Evolutionary conservation across 2,888 invertebrate genomes (phyloP).

Genomic region (Oligia latruncula): DNA sequence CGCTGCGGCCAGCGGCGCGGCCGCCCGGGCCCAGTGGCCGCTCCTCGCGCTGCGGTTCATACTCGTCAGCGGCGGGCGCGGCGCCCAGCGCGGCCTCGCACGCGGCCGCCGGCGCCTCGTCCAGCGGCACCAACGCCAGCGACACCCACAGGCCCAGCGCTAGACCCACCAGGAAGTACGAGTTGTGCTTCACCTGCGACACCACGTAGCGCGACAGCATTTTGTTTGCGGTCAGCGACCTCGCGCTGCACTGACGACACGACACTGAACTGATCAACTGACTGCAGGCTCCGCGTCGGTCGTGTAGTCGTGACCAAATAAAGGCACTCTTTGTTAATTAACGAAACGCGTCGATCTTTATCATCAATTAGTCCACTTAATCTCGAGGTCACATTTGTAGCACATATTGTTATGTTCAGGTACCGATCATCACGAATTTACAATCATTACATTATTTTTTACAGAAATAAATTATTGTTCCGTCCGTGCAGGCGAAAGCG

Average conservation of each 20-base stretch:
- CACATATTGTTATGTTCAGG: slow-evolving; percentile 21
- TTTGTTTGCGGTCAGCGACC: slow-evolving; percentile 44
- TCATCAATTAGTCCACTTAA: slow-evolving; percentile 60
- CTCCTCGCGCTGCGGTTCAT: slow-evolving; percentile 83
- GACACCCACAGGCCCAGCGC: slow-evolving; percentile 90
- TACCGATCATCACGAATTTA: slow-evolving; percentile 40
- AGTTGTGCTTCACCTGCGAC: slow-evolving; percentile 89
- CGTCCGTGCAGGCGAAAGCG: background rate
- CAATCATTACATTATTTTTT: slow-evolving; percentile 25
- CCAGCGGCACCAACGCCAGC: slow-evolving; percentile 86
- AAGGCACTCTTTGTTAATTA: slow-evolving; percentile 38
- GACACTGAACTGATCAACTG: background rate
- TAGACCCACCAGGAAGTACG: slow-evolving; percentile 90
- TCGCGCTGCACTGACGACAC: slow-evolving; percentile 13
- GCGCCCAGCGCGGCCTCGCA: slow-evolving; percentile 55
- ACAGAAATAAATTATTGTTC: background rate
- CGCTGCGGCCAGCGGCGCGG: slow-evolving; percentile 81
- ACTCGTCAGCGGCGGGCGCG: slow-evolving; percentile 75
- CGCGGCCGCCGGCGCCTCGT: slow-evolving; percentile 74
- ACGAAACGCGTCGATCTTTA: slow-evolving; percentile 56
- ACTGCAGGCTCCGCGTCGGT: background rate
- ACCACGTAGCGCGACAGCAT: slow-evolving; percentile 86
- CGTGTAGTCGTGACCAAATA: slow-evolving; percentile 29
- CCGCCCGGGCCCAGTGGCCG: slow-evolving; percentile 74
- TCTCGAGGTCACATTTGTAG: slow-evolving; percentile 54